Base-by-base conservation (phyloP, 2,113 vertebrate genomes). In the Nesoenas mayeri region DNA sequence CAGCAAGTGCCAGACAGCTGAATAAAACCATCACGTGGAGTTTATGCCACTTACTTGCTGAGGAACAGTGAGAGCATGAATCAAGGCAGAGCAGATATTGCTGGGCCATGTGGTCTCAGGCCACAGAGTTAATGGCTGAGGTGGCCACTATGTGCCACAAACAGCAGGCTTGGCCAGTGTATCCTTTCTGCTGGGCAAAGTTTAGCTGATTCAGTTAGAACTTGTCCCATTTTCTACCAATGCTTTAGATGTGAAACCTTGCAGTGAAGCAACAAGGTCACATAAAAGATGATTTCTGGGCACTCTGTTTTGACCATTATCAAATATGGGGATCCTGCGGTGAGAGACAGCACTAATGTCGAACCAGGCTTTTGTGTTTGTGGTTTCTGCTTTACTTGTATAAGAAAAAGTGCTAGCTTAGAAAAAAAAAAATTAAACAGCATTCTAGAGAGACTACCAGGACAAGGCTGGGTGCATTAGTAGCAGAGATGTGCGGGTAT, bases 401-500 rank as follows among this genome's bases (percentile, higher is more conserved):
- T 36, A 56, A 85, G 64, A 61, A 44, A 29, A 77, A 83, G 38
- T 38, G 51, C 73, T 64, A 71, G 47, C 32, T 74, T 77, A 71
- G 42, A 36, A 65, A 57, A 82, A 14, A 21, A 47, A 9, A 47
- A 47, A 47, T 22, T 75, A 57, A 86, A 86, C 28, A 85, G 75
- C 71, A 36, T 42, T 85, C 73, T 73, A 58, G 31, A 79, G 50
- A 81, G 53, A 82, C 28, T 25, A 79, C 36, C 34, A 91, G 53
- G 65, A 86, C 47, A 65, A 69, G 65, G 69, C 3, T 54, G 72
- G 86, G 56, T 36, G 61, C 80, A 86, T 92, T 88, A 95, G 93
- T 8, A 96, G 88, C 77, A 91, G 95, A 96, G 93, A 95, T 95
- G 47, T 69, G 92, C 6, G 16, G 93, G 88, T 69, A 90, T 83